Conservation (phyloP, 2,797 vertebrate species). For the Anisognathus igniventris region DNA sequence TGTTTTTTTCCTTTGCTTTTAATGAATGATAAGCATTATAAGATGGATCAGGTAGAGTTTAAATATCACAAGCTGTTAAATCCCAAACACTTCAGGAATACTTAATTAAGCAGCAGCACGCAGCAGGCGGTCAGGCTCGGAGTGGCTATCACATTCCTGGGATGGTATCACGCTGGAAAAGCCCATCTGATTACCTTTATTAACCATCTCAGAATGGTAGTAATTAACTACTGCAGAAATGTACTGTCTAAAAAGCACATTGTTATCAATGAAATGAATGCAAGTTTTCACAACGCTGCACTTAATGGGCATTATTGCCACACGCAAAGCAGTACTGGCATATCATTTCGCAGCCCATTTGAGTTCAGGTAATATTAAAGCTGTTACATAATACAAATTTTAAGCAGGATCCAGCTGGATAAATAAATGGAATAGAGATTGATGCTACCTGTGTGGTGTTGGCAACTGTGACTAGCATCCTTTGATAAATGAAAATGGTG, state of each 20-base stretch:
- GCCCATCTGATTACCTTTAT: constrained; percentile 45
- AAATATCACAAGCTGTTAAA: constrained; percentile 33
- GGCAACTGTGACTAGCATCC: neutral
- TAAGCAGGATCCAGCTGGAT: neutral
- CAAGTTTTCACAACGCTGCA: neutral
- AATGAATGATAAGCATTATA: neutral
- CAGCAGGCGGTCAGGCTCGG: neutral
- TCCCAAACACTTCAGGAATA: constrained; percentile 22
- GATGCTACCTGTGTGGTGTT: neutral
- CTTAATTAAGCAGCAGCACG: constrained; percentile 24
- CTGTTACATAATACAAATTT: neutral
- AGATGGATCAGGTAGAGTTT: neutral
- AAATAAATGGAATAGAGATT: neutral
- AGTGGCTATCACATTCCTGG: neutral
- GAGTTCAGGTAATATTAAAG: neutral
- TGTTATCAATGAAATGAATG: constrained; percentile 22
- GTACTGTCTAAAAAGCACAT: constrained; percentile 3
- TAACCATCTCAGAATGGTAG: constrained; percentile 8
- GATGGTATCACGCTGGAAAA: neutral
- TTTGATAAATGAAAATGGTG: neutral
- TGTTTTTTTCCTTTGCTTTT: neutral
- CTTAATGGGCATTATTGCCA: neutral
- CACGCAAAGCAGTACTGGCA: neutral
- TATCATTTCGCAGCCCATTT: neutral
- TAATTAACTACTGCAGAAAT: constrained; percentile 46